These are phyloP conservation scores for Zaprionus africanus DNA, from an alignment of 1,140 invertebrate genomes.

Conservation along the genomic window DNA sequence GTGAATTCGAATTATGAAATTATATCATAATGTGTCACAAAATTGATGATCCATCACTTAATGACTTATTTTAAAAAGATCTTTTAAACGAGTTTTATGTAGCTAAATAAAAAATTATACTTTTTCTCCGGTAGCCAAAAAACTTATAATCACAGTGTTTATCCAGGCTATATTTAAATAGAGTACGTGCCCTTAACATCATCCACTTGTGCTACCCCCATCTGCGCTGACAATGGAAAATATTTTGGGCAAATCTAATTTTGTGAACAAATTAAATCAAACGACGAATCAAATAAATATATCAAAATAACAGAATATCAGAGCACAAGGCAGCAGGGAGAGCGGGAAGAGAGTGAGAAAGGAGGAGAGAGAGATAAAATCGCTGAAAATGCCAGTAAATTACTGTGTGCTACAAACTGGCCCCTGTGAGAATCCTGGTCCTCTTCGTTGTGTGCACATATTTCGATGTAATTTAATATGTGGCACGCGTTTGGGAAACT, in stretches of 20 bases:
- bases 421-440: slow-evolving; percentile 25
- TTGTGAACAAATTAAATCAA: slow-evolving; percentile 73
- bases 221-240: slow-evolving; percentile 5
- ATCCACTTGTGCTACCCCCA: not conserved
- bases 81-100: no score
- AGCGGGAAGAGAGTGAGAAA: not conserved
- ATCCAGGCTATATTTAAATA: slow-evolving; percentile 10
- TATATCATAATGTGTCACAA: no score
- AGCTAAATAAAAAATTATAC: no score
- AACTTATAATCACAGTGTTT: not conserved
- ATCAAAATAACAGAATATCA: slow-evolving; percentile 68
- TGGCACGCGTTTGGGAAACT: slow-evolving; percentile 73
- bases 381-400: slow-evolving; percentile 76
- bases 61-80: no score
- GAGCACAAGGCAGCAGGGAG: not conserved
- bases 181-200: not conserved
- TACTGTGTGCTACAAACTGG: slow-evolving; percentile 57
- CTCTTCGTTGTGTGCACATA: slow-evolving; percentile 67
- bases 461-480: slow-evolving; percentile 82
- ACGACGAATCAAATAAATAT: slow-evolving; percentile 61
- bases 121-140: not conserved
- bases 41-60: no score
- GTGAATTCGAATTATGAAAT: no score
- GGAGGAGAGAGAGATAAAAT: slow-evolving; percentile 46
- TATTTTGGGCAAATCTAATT: slow-evolving; percentile 56